Conservation (phyloP, 1,140 invertebrate genomes). For the Drosophila ironensis region DNA sequence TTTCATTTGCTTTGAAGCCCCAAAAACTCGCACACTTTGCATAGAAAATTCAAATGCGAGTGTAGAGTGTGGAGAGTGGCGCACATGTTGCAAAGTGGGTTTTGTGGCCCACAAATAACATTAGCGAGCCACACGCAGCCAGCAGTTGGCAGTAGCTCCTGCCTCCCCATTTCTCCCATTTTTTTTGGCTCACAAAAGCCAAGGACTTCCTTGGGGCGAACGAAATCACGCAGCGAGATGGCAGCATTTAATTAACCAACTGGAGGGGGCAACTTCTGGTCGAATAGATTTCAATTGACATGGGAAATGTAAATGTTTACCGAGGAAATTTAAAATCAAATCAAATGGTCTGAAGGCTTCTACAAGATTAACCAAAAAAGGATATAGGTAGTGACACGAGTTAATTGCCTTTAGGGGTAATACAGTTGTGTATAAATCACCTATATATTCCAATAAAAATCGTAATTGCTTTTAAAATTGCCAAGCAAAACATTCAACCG, state of each 20-base stretch:
- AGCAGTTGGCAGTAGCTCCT: not conserved
- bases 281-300: conserved; percentile 16
- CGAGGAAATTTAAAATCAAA: conserved; percentile 8
- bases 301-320: conserved; percentile 4
- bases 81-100: conserved; percentile 46
- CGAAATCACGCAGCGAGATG: conserved; percentile 14
- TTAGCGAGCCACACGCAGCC: conserved; percentile 27
- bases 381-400: too few species aligned
- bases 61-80: not conserved
- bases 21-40: conserved; percentile 32
- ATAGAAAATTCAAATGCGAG: conserved; percentile 15
- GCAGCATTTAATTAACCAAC: conserved; percentile 61
- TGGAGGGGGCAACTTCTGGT: conserved; percentile 11
- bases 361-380: too few species aligned
- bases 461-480: too few species aligned
- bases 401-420: too few species aligned
- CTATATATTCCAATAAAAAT: too few species aligned
- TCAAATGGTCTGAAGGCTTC: not conserved
- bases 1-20: not conserved
- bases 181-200: conserved; percentile 1
- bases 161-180: not conserved
- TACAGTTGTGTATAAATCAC: too few species aligned
- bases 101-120: conserved; percentile 55
- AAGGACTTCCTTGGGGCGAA: conserved; percentile 18
- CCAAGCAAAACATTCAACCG: too few species aligned